Evolutionary conservation across 2,113 vertebrate species (phyloP).

Genomic region (Neogale vison): DNA sequence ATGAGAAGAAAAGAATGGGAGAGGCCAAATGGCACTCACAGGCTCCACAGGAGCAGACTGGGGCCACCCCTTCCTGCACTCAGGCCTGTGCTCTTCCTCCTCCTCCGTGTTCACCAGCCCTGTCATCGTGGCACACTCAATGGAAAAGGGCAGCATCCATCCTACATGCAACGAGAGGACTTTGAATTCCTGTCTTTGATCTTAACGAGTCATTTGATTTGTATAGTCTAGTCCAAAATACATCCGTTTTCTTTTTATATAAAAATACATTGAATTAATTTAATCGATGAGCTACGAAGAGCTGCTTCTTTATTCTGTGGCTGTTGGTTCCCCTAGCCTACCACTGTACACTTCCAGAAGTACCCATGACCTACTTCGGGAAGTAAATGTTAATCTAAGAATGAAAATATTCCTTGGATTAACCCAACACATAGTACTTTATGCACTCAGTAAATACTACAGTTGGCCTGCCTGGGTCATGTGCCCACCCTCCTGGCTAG

Average conservation of each 20-base stretch:
- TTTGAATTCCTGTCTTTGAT: not conserved
- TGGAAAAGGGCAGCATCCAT: not conserved
- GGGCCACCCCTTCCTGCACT: not conserved
- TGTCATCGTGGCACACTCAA: fast-evolving
- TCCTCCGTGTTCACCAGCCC: not conserved
- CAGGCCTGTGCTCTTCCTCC: not conserved
- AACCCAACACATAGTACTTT: not conserved
- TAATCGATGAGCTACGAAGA: not conserved
- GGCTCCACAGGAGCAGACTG: not conserved
- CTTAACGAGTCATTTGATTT: not conserved
- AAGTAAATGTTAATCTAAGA: not conserved
- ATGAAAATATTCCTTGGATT: not conserved
- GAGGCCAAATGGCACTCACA: not conserved
- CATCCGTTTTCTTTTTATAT: not conserved
- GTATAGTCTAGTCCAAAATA: not conserved
- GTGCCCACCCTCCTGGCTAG: not conserved
- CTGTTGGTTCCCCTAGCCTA: not conserved
- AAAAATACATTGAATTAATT: not conserved
- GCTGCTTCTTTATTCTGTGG: not conserved
- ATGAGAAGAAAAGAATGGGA: not conserved
- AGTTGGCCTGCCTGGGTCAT: not conserved
- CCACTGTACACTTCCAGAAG: not conserved
- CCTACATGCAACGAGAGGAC: not conserved
- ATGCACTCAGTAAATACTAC: not conserved
- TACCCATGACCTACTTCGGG: too few relatives aligned